These are phyloP conservation scores for Habrosyne pyritoides DNA, from an alignment of 2,888 invertebrate genomes.

Conservation along the genomic window DNA sequence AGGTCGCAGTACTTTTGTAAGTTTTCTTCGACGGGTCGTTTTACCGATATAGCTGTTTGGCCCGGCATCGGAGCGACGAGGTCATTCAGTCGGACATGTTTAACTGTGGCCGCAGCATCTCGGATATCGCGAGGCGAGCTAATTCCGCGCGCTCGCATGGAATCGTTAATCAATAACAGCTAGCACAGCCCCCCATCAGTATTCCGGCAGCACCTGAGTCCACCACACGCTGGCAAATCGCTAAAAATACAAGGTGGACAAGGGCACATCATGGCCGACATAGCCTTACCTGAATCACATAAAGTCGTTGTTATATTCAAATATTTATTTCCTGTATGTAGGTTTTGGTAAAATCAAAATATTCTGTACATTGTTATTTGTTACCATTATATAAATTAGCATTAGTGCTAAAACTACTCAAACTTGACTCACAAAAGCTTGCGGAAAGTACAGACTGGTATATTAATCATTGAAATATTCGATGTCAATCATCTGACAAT, in stretches of 20 bases:
- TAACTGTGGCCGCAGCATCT: constrained; percentile 51
- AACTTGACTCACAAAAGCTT: neutral
- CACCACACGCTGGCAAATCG: constrained; percentile 65
- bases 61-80: too few relatives aligned
- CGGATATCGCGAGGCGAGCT: constrained; percentile 61
- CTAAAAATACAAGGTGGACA: constrained; percentile 76
- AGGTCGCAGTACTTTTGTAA: neutral
- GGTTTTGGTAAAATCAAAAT: neutral
- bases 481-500: neutral
- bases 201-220: constrained; percentile 57
- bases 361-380: neutral
- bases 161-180: constrained; percentile 65
- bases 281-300: constrained; percentile 71
- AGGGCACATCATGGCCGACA: constrained; percentile 72
- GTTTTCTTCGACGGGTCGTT: neutral
- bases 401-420: neutral
- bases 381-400: neutral
- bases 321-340: constrained; percentile 51
- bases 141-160: constrained; percentile 74
- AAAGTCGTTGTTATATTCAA: constrained; percentile 50
- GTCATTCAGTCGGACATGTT: constrained; percentile 20
- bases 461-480: neutral
- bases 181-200: constrained; percentile 60
- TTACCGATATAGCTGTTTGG: neutral
- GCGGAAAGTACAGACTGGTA: neutral